Evolutionary conservation across 2,888 invertebrate species (phyloP).

Genomic region (Callyntrura sp.): DNA sequence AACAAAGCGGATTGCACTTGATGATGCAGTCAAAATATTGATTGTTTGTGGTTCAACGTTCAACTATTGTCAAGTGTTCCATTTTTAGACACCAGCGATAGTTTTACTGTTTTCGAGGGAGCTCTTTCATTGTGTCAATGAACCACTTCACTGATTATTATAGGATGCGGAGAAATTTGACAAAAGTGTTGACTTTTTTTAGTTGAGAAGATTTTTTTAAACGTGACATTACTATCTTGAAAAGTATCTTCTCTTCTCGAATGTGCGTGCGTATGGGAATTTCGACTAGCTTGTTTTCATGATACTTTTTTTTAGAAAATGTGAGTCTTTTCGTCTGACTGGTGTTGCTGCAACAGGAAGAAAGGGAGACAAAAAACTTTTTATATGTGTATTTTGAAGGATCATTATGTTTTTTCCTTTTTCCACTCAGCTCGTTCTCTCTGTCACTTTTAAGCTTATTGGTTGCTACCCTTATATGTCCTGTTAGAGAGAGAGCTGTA

Average conservation of each 20-base stretch:
- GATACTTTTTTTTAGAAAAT: background rate
- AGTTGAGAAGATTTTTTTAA: background rate
- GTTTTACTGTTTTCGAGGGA: background rate
- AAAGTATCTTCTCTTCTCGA: background rate
- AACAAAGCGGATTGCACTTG: too few species aligned
- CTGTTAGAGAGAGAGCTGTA: background rate
- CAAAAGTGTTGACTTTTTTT: background rate
- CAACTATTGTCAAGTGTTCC: too few species aligned
- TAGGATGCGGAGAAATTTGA: background rate
- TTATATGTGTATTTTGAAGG: background rate
- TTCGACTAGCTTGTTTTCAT: background rate
- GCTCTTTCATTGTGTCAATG: background rate
- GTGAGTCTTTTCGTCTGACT: background rate
- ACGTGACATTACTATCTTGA: background rate
- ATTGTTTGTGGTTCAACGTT: too few species aligned
- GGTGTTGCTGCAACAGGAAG: background rate
- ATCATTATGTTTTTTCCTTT: background rate
- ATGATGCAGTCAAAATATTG: too few species aligned
- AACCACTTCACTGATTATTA: background rate
- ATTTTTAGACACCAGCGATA: too few species aligned
- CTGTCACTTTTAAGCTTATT: slow-evolving; percentile 45
- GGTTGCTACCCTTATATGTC: too few species aligned
- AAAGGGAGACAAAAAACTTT: background rate
- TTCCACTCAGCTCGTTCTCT: slow-evolving; percentile 33
- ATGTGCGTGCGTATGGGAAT: background rate